Evolutionary conservation across 2,797 vertebrate species (phyloP).

Genomic region (Columba guinea): DNA sequence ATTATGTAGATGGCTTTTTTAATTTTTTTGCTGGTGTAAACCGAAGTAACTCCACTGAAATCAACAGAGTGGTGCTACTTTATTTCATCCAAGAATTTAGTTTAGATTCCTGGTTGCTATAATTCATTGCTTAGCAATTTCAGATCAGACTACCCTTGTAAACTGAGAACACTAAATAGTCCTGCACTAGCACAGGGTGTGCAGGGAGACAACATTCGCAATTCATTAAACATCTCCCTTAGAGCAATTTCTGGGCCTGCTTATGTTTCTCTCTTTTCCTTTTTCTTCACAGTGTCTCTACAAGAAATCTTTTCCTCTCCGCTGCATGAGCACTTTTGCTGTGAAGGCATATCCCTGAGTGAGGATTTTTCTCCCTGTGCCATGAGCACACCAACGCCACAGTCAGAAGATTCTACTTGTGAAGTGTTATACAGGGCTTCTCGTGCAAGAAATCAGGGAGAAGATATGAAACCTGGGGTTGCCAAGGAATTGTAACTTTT

Average conservation of each 20-base stretch:
- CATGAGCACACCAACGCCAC: not conserved
- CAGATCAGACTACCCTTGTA: not conserved
- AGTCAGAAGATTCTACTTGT: not conserved
- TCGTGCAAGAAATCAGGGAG: not conserved
- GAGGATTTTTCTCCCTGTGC: not conserved
- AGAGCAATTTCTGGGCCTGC: not conserved
- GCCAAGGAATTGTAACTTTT: not conserved
- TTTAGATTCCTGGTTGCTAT: not conserved
- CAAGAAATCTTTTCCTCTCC: not conserved
- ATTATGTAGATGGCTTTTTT: not conserved
- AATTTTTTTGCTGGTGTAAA: not conserved
- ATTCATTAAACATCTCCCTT: not conserved
- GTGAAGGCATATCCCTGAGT: fast-evolving
- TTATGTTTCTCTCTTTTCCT: not conserved
- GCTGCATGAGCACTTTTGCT: not conserved
- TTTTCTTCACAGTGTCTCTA: not conserved
- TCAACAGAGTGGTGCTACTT: not conserved
- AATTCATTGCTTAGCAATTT: not conserved
- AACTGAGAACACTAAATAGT: not conserved
- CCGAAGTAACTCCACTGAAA: not conserved
- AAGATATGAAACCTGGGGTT: not conserved
- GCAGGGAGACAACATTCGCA: not conserved
- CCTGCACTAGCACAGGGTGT: not conserved
- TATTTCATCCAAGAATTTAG: not conserved
- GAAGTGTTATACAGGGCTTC: not conserved